Evolutionary conservation across 2,797 vertebrate species (phyloP).

Genomic region (Anolis apletophallus): DNA sequence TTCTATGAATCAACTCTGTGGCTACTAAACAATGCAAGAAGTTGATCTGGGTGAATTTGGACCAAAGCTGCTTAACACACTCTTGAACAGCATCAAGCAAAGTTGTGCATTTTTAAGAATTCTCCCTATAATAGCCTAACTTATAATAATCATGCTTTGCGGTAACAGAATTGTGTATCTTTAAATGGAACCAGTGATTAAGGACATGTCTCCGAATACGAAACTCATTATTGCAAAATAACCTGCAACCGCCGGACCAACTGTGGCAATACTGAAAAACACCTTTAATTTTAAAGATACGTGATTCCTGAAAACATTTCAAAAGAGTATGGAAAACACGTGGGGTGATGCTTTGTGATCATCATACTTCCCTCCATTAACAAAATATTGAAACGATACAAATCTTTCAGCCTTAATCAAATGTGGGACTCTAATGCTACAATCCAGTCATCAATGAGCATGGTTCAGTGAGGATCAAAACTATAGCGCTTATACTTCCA

Average conservation of each 20-base stretch:
- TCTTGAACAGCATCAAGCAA: too few species aligned
- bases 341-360: conserved; percentile 19
- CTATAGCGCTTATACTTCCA: background rate
- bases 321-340: background rate
- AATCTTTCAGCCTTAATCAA: background rate
- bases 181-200: conserved; percentile 22
- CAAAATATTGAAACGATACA: background rate
- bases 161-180: conserved; percentile 33
- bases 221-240: conserved; percentile 24
- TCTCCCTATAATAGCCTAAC: fast-evolving
- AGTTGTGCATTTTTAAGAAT: too few species aligned
- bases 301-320: background rate
- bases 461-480: background rate
- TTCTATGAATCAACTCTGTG: too few species aligned
- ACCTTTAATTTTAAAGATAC: background rate
- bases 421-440: background rate
- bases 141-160: background rate
- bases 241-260: background rate
- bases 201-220: conserved; percentile 24
- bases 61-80: too few species aligned
- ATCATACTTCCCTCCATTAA: conserved; percentile 11
- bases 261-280: background rate
- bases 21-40: too few species aligned
- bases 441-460: background rate
- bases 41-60: too few species aligned